Conservation (phyloP, 2,797 vertebrate genomes). For the Pantherophis vulpinus region DNA sequence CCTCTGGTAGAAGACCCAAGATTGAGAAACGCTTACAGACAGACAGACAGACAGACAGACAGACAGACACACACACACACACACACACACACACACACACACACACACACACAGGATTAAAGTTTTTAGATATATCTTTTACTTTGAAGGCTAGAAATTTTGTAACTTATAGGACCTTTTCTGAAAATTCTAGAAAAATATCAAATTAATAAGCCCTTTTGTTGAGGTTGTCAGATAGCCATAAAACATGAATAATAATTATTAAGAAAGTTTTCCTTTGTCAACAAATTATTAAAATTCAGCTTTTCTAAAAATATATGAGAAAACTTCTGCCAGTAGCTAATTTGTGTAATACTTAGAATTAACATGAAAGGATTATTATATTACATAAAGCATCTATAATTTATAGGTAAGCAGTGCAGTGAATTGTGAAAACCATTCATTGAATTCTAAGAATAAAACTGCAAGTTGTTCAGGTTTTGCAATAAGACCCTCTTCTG, state of each 20-base stretch:
- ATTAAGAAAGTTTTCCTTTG: slow-evolving; percentile 37
- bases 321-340: slow-evolving; percentile 50
- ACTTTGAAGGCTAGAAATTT: background rate
- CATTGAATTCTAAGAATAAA: slow-evolving; percentile 18
- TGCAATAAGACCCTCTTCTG: background rate
- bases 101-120: too few relatives aligned
- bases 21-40: too few relatives aligned
- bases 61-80: too few relatives aligned
- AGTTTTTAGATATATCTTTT: too few relatives aligned
- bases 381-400: slow-evolving; percentile 22
- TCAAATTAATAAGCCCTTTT: slow-evolving; percentile 29
- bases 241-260: slow-evolving; percentile 24
- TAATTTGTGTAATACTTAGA: background rate
- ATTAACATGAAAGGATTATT: slow-evolving; percentile 18
- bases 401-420: slow-evolving; percentile 10
- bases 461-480: background rate
- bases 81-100: too few relatives aligned
- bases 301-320: slow-evolving; percentile 38
- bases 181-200: background rate
- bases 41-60: too few relatives aligned
- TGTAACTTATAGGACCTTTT: background rate
- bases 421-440: slow-evolving; percentile 5
- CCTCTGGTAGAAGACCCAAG: too few relatives aligned
- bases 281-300: slow-evolving; percentile 45
- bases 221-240: slow-evolving; percentile 39